phyloP scores from a whole-genome alignment of 2,797 vertebrate genomes.

The Schizopygopsis malacanthus region DNA sequence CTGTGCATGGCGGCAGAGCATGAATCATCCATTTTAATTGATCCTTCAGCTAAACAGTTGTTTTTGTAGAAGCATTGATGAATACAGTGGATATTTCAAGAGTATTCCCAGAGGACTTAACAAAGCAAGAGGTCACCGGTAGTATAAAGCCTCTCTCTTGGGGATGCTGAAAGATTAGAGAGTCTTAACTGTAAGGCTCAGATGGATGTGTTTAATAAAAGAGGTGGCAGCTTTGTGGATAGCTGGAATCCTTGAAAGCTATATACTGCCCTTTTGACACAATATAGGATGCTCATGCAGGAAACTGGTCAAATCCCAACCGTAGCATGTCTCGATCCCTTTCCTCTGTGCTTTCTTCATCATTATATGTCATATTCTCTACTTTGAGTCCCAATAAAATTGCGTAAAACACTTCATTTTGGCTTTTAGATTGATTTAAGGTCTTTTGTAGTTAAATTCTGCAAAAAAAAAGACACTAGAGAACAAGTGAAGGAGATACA shows the following conservation, averaged over 20 bases:
- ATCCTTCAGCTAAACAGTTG: slow-evolving; percentile 64
- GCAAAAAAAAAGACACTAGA: slow-evolving; percentile 34
- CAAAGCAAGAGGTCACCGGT: slow-evolving; percentile 37
- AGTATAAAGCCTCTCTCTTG: slow-evolving; percentile 40
- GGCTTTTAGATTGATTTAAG: neutral
- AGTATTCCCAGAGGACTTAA: slow-evolving; percentile 48
- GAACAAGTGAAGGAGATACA: slow-evolving; percentile 57
- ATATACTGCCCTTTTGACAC: slow-evolving; percentile 2
- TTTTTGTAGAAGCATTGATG: slow-evolving; percentile 68
- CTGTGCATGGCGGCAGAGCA: neutral
- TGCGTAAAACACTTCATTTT: neutral
- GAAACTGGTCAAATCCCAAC: neutral
- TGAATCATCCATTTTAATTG: slow-evolving; percentile 44
- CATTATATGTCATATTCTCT: neutral
- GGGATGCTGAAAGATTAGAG: slow-evolving; percentile 49
- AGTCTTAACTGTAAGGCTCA: slow-evolving; percentile 38
- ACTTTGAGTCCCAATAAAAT: neutral
- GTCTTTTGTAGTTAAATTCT: neutral
- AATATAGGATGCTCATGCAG: neutral
- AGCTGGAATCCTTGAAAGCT: slow-evolving; percentile 8
- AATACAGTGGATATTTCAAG: slow-evolving; percentile 67
- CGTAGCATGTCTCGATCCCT: neutral
- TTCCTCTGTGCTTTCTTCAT: neutral
- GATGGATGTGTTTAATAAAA: slow-evolving; percentile 54
- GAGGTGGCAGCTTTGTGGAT: slow-evolving; percentile 40